Percentiles rank a stretch among this genome's conserved stretches.
Conservation (phyloP, 2,888 invertebrate genomes). For the Lymantria monacha region DNA sequence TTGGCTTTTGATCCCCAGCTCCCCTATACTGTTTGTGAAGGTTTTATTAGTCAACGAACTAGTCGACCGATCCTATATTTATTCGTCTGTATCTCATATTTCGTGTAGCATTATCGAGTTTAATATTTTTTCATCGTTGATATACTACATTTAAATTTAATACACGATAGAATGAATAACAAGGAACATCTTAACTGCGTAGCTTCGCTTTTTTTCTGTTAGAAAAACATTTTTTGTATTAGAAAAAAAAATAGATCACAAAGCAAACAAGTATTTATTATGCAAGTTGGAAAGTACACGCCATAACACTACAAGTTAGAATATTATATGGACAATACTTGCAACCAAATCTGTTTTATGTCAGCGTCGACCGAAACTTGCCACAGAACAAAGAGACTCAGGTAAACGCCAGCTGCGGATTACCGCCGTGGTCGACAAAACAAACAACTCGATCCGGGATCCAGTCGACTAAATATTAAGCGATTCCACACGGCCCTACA, state of each 20-base stretch:
- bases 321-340: conserved; percentile 2
- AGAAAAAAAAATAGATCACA: conserved; percentile 7
- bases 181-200: background rate
- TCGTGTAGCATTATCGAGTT: background rate
- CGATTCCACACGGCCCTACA: conserved; percentile 41
- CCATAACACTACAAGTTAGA: no score
- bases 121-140: background rate
- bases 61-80: conserved; percentile 58
- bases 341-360: conserved; percentile 57
- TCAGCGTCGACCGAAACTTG: conserved; percentile 52
- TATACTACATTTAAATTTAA: background rate
- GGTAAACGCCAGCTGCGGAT: conserved; percentile 73
- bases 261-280: background rate
- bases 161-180: conserved; percentile 8
- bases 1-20: conserved; percentile 75
- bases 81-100: conserved; percentile 11
- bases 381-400: conserved; percentile 72
- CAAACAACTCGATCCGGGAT: conserved; percentile 42
- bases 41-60: conserved; percentile 75
- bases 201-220: background rate
- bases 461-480: conserved; percentile 32
- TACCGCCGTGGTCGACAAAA: conserved; percentile 49
- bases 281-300: background rate
- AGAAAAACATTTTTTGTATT: background rate
- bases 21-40: conserved; percentile 72